Percentiles rank a stretch among this genome's conserved stretches.
Evolutionary conservation across 1,140 invertebrate species (phyloP).

Genomic region (Aradophagus sp.): DNA sequence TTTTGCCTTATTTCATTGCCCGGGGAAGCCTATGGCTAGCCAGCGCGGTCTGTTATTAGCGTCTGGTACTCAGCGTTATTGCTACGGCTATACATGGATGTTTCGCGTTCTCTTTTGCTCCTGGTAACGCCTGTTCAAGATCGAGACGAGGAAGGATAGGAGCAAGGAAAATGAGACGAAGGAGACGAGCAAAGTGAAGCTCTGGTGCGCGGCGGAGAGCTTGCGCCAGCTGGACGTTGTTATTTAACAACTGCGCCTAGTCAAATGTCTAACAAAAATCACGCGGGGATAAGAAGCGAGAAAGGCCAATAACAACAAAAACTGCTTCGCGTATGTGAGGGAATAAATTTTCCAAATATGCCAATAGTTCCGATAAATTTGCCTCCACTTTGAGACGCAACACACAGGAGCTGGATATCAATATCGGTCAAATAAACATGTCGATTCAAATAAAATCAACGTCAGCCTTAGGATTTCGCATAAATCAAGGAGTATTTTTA

Average conservation of each 20-base stretch:
- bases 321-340: too few relatives aligned
- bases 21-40: slow-evolving; percentile 74
- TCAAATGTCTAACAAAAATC: background rate
- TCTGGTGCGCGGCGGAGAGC: slow-evolving; percentile 54
- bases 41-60: slow-evolving; percentile 75
- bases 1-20: slow-evolving; percentile 74
- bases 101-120: slow-evolving; percentile 56
- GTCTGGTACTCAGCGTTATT: slow-evolving; percentile 75
- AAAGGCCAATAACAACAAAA: too few relatives aligned
- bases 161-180: slow-evolving; percentile 51
- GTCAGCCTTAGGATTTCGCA: slow-evolving; percentile 23
- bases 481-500: slow-evolving; percentile 36
- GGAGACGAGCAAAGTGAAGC: slow-evolving; percentile 52
- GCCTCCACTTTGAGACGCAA: slow-evolving; percentile 8
- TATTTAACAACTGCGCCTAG: slow-evolving; percentile 1
- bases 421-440: slow-evolving; percentile 37
- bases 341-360: too few relatives aligned
- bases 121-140: slow-evolving; percentile 56
- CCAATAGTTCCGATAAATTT: too few relatives aligned
- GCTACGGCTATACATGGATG: slow-evolving; percentile 67
- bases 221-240: slow-evolving; percentile 5
- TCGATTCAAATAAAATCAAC: slow-evolving; percentile 33
- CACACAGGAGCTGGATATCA: slow-evolving; percentile 22
- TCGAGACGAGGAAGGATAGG: slow-evolving; percentile 60
- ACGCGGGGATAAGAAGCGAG: too few relatives aligned